These are phyloP conservation scores for Drosophila acutilabella DNA, from an alignment of 2,888 invertebrate genomes.

Conservation along the genomic window DNA sequence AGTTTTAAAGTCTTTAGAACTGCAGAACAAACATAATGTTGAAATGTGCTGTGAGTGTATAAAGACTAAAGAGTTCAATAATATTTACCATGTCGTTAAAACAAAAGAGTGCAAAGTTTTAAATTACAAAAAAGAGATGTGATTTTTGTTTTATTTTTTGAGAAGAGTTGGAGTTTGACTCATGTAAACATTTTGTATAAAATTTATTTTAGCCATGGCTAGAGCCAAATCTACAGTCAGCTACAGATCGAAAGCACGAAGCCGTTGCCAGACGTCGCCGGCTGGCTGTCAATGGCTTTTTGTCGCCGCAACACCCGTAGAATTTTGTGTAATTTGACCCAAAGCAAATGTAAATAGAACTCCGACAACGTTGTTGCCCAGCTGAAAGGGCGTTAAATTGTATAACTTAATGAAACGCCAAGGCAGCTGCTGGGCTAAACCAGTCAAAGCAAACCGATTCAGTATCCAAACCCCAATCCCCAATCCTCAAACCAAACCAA, in stretches of 20 bases:
- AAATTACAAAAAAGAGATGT: conserved; percentile 62
- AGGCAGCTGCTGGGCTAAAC: conserved; percentile 44
- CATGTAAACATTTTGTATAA: conserved; percentile 73
- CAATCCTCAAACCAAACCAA: conserved; percentile 29
- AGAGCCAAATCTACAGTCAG: conserved; percentile 25
- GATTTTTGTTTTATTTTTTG: not conserved
- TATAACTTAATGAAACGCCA: conserved; percentile 84
- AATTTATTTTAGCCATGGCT: conserved; percentile 68
- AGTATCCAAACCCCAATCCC: conserved; percentile 22
- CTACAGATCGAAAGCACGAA: conserved; percentile 11
- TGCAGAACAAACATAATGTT: conserved; percentile 3
- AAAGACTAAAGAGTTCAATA: conserved; percentile 65
- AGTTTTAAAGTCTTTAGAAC: conserved; percentile 33
- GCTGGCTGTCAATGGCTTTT: conserved; percentile 75
- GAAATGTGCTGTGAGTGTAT: not conserved
- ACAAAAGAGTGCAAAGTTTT: conserved; percentile 69
- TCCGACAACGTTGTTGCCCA: conserved; percentile 59
- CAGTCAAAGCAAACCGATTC: conserved; percentile 70
- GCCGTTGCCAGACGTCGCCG: conserved; percentile 43
- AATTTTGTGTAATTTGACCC: conserved; percentile 84
- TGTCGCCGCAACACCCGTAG: conserved; percentile 80
- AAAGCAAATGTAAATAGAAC: conserved; percentile 84
- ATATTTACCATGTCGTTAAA: conserved; percentile 62
- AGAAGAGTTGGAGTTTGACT: conserved; percentile 24
- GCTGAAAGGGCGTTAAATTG: conserved; percentile 77